These are phyloP conservation scores for Cricetomys ansorgei DNA, from an alignment of 2,113 vertebrate species.

Conservation along the genomic window DNA sequence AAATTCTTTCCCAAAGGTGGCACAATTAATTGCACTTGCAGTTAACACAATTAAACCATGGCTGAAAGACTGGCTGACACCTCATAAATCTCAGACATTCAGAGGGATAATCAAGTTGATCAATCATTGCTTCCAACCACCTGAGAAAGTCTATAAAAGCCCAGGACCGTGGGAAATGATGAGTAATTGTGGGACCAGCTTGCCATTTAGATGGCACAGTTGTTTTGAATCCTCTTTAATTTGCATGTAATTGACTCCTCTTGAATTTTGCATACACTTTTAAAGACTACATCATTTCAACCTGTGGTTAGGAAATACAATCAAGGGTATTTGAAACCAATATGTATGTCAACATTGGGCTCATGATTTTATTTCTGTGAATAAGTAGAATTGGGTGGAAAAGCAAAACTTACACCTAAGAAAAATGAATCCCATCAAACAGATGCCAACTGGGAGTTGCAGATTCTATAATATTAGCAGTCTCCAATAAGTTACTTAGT, in stretches of 20 bases:
- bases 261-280: not conserved
- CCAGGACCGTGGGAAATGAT: slow-evolving; percentile 49
- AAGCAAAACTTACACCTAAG: not conserved
- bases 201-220: not conserved
- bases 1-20: slow-evolving; percentile 80
- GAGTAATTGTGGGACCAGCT: not conserved
- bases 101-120: slow-evolving; percentile 67
- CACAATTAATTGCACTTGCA: slow-evolving; percentile 78
- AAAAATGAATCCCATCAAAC: not conserved
- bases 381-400: not conserved
- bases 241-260: not conserved
- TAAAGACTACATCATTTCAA: not conserved
- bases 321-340: not conserved
- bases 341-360: not conserved
- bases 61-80: slow-evolving; percentile 63
- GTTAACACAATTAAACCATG: slow-evolving; percentile 78
- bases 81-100: slow-evolving; percentile 76
- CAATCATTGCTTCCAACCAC: slow-evolving; percentile 60
- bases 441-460: not conserved
- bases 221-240: not conserved
- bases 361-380: not conserved
- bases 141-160: slow-evolving; percentile 65
- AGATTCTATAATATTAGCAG: not conserved
- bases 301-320: not conserved
- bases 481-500: not conserved